phyloP scores from a whole-genome alignment of 1,140 invertebrate species.

The Drosophila takahashii region DNA sequence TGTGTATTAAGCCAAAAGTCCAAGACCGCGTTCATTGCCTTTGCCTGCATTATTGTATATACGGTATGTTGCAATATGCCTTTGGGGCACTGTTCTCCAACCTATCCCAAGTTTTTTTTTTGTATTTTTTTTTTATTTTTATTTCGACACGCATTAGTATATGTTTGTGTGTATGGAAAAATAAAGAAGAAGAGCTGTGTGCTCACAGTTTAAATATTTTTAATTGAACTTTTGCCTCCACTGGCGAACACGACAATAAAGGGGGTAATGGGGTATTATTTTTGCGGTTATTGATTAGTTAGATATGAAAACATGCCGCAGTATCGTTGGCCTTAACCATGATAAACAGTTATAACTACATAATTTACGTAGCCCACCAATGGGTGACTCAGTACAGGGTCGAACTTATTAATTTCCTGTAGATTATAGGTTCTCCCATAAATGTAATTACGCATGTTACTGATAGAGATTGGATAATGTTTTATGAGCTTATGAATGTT shows the following conservation, averaged over 20 bases:
- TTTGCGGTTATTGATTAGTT: slow-evolving; percentile 78
- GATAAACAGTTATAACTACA: slow-evolving; percentile 37
- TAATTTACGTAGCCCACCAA: slow-evolving; percentile 42
- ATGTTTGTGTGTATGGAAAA: slow-evolving; percentile 21
- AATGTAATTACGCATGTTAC: slow-evolving; percentile 11
- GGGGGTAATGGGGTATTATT: slow-evolving; percentile 23
- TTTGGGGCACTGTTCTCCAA: slow-evolving; percentile 74
- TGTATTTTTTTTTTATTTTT: slow-evolving; percentile 11
- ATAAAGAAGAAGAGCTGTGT: slow-evolving; percentile 5
- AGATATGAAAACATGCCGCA: slow-evolving; percentile 53
- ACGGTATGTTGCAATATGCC: slow-evolving; percentile 51
- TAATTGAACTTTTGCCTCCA: slow-evolving; percentile 78
- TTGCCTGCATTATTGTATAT: slow-evolving; percentile 43
- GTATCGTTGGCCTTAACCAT: slow-evolving; percentile 2
- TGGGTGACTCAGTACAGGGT: slow-evolving; percentile 16
- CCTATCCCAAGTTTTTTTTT: slow-evolving; percentile 71
- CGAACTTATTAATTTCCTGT: slow-evolving; percentile 31
- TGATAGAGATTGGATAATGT: not conserved
- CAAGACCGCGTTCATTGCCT: slow-evolving; percentile 36
- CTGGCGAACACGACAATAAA: slow-evolving; percentile 20
- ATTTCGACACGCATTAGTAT: slow-evolving; percentile 70
- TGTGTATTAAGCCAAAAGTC: slow-evolving; percentile 29
- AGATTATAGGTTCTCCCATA: slow-evolving; percentile 16
- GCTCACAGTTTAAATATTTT: slow-evolving; percentile 74
- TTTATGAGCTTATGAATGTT: not conserved